Conservation (phyloP, 1,140 invertebrate species). For the Anastrepha obliqua region DNA sequence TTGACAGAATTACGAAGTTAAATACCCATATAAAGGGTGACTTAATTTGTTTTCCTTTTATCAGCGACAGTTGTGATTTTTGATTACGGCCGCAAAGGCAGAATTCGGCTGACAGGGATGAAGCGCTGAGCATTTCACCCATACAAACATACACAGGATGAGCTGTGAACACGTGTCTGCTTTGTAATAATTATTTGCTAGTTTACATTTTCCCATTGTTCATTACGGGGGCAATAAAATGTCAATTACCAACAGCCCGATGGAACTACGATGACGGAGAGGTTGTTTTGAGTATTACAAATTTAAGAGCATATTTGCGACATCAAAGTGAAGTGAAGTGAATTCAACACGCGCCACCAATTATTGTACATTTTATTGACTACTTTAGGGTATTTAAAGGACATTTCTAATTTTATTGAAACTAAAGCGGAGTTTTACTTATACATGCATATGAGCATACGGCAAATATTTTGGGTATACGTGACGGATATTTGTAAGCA, state of each 20-base stretch:
- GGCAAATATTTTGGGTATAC: neutral
- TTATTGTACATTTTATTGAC: constrained; percentile 19
- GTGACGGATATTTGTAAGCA: neutral
- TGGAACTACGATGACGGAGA: neutral
- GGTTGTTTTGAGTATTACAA: constrained; percentile 40
- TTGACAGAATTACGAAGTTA: constrained; percentile 50
- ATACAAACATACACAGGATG: neutral
- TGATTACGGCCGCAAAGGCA: constrained; percentile 33
- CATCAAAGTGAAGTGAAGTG: constrained; percentile 36
- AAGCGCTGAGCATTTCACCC: neutral
- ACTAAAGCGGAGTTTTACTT: neutral
- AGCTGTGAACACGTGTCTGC: constrained; percentile 54
- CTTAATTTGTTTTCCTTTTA: constrained; percentile 29
- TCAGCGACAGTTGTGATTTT: constrained; percentile 2
- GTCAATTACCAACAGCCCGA: constrained; percentile 42
- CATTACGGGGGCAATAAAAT: constrained; percentile 41
- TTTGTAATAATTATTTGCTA: constrained; percentile 53
- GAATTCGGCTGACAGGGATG: neutral
- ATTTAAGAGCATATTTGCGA: constrained; percentile 36
- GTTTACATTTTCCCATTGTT: constrained; percentile 37
- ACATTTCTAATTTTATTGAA: constrained; percentile 21
- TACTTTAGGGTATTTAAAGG: constrained; percentile 23
- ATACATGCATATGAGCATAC: neutral
- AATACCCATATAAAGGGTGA: constrained; percentile 52
- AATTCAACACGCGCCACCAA: constrained; percentile 43